Base-by-base conservation (phyloP, 2,113 vertebrate species). In the Pterocles orientalis region DNA sequence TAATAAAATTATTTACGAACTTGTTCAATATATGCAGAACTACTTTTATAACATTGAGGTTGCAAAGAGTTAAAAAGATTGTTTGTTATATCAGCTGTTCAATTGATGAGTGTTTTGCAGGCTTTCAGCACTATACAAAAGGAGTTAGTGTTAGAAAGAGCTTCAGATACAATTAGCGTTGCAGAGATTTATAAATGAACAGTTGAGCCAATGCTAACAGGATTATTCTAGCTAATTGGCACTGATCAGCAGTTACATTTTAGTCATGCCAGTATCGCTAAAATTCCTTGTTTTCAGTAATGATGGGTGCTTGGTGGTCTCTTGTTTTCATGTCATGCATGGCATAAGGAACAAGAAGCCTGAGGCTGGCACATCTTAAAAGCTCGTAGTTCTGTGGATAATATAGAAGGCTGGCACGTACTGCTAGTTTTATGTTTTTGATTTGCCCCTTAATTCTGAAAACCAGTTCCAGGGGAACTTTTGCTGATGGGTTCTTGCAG, bases 161-260 rank as follows among this genome's bases (percentile, higher is more conserved):
- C 57, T 91, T 95, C 83, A 92, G 77, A 71, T 77, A 91, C 95
- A 91, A 96, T 96, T 91, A 92, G 70, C 6, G 17, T 71, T 86
- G 78, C 68, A 79, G 95, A 83, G 84, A 70, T 95, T 94, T 94
- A 36, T 87, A 96, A 96, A 80, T 92, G 85, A 96, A 94, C 86
- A 85, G 68, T 85, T 66, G 48, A 82, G 81, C 93, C 92, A 82
- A 91, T 80, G 82, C 92, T 97, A 94, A 96, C 96, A 94, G 95
- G 93, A 95, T 96, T 97, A 90, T 97, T 96, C 88, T 93, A 94
- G 88, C 64, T 95, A 94, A 97, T 97, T 95, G 92, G 31, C 88
- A 82, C 82, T 84, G 84, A 96, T 97, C 95, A 97, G 94, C 96
- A 85, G 65, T 95, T 95, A 72, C 77, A 36, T 88, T 95, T 82